Evolutionary conservation across 2,113 vertebrate genomes (phyloP).

Genomic region (human (Homo sapiens)): DNA sequence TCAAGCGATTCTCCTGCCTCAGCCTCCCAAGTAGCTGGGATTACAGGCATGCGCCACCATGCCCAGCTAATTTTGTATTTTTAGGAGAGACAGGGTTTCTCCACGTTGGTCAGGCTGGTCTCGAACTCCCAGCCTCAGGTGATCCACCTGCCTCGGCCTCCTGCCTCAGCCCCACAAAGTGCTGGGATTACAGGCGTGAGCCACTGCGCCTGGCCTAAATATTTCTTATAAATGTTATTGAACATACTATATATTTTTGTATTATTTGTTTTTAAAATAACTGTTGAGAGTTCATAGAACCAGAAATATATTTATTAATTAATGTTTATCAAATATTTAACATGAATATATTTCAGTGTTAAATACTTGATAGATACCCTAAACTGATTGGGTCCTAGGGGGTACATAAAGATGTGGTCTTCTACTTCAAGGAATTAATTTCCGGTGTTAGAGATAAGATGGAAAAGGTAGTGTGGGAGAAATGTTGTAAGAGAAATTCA

Average conservation of each 20-base stretch:
- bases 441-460: constrained; percentile 21
- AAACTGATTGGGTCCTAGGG: background rate
- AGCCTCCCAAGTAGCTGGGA: no score
- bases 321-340: no score
- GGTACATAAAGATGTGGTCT: background rate
- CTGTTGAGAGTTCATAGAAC: background rate
- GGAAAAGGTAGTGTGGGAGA: constrained; percentile 8
- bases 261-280: constrained; percentile 31
- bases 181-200: no score
- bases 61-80: no score
- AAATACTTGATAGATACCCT: constrained; percentile 23
- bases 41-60: no score
- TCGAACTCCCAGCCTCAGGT: no score
- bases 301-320: constrained; percentile 1
- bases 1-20: no score
- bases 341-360: background rate
- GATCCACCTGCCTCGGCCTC: no score
- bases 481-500: constrained; percentile 21
- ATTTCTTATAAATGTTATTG: background rate
- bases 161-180: no score
- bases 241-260: background rate
- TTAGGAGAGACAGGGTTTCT: no score
- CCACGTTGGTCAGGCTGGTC: no score
- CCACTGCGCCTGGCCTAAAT: background rate
- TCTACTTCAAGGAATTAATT: constrained; percentile 37